Evolutionary conservation across 2,113 vertebrate genomes (phyloP), one percentile per base, ranked within the genome.

Genomic region (Tenrec ecaudatus): DNA sequence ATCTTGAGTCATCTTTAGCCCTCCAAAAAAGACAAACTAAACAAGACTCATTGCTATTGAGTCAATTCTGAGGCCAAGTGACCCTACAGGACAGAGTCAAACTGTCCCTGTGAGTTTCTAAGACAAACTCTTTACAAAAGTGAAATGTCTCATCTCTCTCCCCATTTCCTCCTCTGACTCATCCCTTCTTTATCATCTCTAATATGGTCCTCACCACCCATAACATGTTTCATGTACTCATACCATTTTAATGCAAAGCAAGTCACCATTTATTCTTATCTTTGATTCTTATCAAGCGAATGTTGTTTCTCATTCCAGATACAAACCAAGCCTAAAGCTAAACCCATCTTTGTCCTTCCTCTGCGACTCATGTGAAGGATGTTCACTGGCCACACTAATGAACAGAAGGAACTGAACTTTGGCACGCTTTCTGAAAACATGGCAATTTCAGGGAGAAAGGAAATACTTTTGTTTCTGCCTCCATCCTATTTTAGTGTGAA

Each of bases 401-500:
- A 88, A 86, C 53, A 84, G 12, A 86, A 90, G 20, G 20, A 25
- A 69, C 36, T 83, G 82, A 6, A 15, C 77, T 19, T 78, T 43
- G 6, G 33, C n/a, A 73, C 43, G 25, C 6, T 68, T 82, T 60
- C 36, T 86, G 88, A 92, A 89, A 89, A 87, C 22, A 20, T 60
- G 64, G 83, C 58, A 27, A 58, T 93, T 91, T 20, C 38, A 91
- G 80, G 31, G 68, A 81, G 81, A 86, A 90, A 96, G 95, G 86
- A 95, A 94, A 91, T 87, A 53, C 23, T 90, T 94, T 76, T 82
- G 38, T 92, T 94, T 93, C 62, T 82, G 58, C 81, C 73, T 88
- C 68, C 53, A 76, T 92, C 53, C 83, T 87, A 80, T 73, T 92
- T 90, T 19, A 71, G 62, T 40, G 62, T 62, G 53, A 94, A 95